Conservation (phyloP, 2,888 invertebrate genomes). For the Peribatodes rhomboidaria region DNA sequence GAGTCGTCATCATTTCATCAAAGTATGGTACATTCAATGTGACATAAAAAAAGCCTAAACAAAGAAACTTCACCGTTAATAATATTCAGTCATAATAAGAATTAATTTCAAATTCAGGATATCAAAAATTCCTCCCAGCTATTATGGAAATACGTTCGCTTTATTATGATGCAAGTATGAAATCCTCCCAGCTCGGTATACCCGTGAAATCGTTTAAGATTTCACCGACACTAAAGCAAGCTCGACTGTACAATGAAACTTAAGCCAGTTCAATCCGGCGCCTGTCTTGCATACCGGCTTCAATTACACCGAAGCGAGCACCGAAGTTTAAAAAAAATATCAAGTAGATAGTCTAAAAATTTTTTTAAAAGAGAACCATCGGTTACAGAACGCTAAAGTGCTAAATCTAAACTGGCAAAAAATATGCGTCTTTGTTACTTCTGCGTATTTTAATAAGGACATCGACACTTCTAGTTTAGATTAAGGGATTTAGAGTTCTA, state of each 20-base stretch:
- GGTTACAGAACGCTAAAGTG: no score
- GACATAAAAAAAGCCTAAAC: not conserved
- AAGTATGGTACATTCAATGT: not conserved
- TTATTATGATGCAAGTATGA: conserved; percentile 59
- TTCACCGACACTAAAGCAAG: conserved; percentile 64
- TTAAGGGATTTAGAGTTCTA: no score
- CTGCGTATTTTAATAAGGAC: no score
- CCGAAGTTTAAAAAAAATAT: no score
- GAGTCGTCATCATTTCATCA: no score
- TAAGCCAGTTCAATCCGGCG: conserved; percentile 62
- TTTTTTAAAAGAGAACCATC: no score
- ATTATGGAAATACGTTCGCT: conserved; percentile 41
- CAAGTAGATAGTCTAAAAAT: no score
- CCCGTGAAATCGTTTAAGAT: conserved; percentile 65
- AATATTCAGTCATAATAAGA: not conserved
- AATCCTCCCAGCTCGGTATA: conserved; percentile 47
- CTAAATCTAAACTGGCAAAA: no score
- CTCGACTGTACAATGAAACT: conserved; percentile 66
- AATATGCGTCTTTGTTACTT: no score
- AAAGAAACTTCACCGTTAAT: not conserved
- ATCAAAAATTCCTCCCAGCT: conserved; percentile 23
- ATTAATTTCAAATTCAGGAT: conserved; percentile 23
- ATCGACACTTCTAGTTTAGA: no score
- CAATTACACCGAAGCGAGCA: conserved; percentile 48
- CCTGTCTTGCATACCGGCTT: conserved; percentile 59